Evolutionary conservation across 2,113 vertebrate species (phyloP).

Genomic region (Myrmecophaga tridactyla): DNA sequence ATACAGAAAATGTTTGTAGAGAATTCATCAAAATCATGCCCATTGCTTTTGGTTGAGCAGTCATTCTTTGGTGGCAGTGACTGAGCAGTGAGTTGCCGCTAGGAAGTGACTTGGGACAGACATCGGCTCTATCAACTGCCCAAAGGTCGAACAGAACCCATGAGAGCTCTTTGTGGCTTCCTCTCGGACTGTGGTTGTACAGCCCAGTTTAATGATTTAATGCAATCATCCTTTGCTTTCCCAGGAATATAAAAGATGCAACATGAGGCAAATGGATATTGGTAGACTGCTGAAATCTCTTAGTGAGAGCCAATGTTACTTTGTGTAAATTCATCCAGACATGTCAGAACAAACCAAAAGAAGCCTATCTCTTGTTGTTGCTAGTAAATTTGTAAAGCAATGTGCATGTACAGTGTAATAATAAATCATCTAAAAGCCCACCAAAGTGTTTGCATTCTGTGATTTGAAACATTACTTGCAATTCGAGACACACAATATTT

Average conservation of each 20-base stretch:
- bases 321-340: constrained; percentile 43
- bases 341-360: constrained; percentile 48
- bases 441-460: constrained; percentile 58
- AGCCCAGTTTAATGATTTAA: background rate
- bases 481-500: background rate
- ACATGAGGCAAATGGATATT: background rate
- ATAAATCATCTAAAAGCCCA: constrained; percentile 77
- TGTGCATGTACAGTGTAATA: constrained; percentile 76
- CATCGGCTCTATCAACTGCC: background rate
- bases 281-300: background rate
- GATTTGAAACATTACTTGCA: constrained; percentile 58
- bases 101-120: background rate
- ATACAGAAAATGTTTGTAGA: constrained; percentile 57
- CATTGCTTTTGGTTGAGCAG: background rate
- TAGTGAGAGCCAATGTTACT: background rate
- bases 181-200: background rate
- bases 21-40: constrained; percentile 9
- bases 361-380: constrained; percentile 52
- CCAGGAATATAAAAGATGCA: background rate
- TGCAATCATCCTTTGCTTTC: background rate
- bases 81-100: background rate
- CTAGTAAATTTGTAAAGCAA: constrained; percentile 64
- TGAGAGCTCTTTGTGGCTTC: background rate
- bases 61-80: background rate
- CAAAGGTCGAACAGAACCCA: background rate